Evolutionary conservation across 2,113 vertebrate genomes (phyloP), one percentile per base, ranked within the genome.

Genomic region (Ancistrus triradiatus): DNA sequence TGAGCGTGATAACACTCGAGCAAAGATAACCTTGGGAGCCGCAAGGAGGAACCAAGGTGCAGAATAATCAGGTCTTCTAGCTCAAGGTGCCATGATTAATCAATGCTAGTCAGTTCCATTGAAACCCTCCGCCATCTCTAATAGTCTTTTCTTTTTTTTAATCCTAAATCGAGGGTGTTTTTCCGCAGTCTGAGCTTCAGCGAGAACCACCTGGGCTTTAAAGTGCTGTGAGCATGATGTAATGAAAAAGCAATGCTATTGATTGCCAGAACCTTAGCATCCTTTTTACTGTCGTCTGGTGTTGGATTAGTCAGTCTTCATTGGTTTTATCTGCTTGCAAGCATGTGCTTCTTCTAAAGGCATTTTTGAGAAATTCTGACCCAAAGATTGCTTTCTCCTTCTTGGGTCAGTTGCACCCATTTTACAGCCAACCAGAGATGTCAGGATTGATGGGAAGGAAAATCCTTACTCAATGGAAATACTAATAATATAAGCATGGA

Each of bases 181-280:
- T 19, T 19, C 15, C 13, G 9, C 14, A 27, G 24, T 44, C 48
- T 19, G 22, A 51, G 61, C 48, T 44, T 31, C n/a, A 27, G 37
- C 33, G 27, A 28, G 48, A 52, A 19, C 15, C 13, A 24, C 37
- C 19, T 24, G 25, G 4, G 15, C 25, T 47, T 59, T n/a, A 8
- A 47, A 48, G 27, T 42, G 18, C 24, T 38, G 19, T 50, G 19
- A 33, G 40, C 43, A 40, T 57, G 63, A 66, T 66, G 63, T 66
- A 66, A 60, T 7, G 17, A 51, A 47, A 72, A 58, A 51, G 22
- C 44, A 66, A 66, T 28, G 43, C 7, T 31, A 67, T 67, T 44
- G 69, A 72, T 72, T 37, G 18, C 18, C 19, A 46, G 59, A 40
- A 56, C 59, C 64, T 58, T 40, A 11, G 51, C 49, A 67, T 57